Evolutionary conservation across 2,113 vertebrate species (phyloP).

Genomic region (Thalassoma bifasciatum): DNA sequence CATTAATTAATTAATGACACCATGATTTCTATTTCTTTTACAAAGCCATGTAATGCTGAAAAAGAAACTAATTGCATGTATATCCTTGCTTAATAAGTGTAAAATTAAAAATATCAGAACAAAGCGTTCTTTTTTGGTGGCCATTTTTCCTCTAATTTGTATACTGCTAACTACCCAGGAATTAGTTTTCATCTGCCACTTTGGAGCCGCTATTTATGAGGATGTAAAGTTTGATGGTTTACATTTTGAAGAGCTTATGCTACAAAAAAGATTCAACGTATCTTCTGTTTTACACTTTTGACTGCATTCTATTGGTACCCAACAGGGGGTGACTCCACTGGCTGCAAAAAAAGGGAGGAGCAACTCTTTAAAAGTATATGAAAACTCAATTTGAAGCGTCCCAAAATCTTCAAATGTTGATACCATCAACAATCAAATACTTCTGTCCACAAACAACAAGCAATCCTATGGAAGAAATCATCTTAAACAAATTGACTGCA

Average conservation of each 20-base stretch:
- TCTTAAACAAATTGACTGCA: too few species aligned
- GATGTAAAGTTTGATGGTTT: background rate
- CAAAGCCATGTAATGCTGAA: background rate
- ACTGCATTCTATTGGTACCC: background rate
- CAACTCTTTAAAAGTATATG: too few species aligned
- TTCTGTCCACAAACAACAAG: too few species aligned
- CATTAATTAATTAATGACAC: constrained; percentile 18
- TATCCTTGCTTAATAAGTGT: background rate
- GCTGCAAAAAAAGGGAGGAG: too few species aligned
- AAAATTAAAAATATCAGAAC: background rate
- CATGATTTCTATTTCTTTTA: background rate
- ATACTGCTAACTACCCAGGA: too few species aligned
- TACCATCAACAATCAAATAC: too few species aligned
- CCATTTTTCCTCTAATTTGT: background rate
- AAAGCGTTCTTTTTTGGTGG: background rate
- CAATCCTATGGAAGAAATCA: too few species aligned
- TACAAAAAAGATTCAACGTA: background rate
- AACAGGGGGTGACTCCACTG: background rate
- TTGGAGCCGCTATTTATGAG: background rate
- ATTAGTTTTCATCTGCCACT: background rate
- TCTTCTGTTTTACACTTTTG: background rate
- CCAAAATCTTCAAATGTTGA: too few species aligned
- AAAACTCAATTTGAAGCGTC: too few species aligned
- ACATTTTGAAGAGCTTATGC: too few species aligned
- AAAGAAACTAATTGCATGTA: background rate